Conservation (phyloP, 2,797 vertebrate genomes). For the Phoxinus dragarum region DNA sequence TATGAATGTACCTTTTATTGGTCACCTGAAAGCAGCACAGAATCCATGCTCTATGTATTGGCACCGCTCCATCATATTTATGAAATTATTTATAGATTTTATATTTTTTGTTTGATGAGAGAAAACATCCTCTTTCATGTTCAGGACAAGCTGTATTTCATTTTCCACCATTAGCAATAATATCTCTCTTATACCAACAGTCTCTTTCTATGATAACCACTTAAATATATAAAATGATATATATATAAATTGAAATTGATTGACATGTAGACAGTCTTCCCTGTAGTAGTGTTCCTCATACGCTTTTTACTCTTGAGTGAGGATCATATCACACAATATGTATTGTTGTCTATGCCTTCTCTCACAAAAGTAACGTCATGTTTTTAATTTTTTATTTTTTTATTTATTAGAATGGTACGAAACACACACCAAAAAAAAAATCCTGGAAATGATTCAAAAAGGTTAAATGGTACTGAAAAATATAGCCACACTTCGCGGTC, state of each 20-base stretch:
- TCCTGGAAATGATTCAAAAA: no score
- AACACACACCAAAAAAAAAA: not conserved
- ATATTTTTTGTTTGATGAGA: not conserved
- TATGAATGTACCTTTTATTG: not conserved
- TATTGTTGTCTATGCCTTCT: not conserved
- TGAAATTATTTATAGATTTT: slow-evolving; percentile 27
- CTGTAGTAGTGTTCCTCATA: not conserved
- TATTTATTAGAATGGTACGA: not conserved
- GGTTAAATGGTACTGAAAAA: no score
- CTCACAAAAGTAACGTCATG: not conserved
- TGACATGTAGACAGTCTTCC: not conserved
- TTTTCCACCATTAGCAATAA: not conserved
- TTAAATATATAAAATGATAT: not conserved
- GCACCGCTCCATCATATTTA: slow-evolving; percentile 25
- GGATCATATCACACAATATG: not conserved
- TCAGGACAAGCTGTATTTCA: slow-evolving; percentile 1
- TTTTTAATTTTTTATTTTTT: no score
- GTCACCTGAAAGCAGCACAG: not conserved
- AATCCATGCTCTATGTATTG: not conserved
- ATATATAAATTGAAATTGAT: not conserved
- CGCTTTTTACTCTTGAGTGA: not conserved
- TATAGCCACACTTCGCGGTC: not conserved
- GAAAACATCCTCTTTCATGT: not conserved
- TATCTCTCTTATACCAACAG: not conserved
- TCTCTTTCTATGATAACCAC: not conserved